Base-by-base conservation (phyloP, 2,113 vertebrate genomes). In the Chlorodrepanis virens region DNA sequence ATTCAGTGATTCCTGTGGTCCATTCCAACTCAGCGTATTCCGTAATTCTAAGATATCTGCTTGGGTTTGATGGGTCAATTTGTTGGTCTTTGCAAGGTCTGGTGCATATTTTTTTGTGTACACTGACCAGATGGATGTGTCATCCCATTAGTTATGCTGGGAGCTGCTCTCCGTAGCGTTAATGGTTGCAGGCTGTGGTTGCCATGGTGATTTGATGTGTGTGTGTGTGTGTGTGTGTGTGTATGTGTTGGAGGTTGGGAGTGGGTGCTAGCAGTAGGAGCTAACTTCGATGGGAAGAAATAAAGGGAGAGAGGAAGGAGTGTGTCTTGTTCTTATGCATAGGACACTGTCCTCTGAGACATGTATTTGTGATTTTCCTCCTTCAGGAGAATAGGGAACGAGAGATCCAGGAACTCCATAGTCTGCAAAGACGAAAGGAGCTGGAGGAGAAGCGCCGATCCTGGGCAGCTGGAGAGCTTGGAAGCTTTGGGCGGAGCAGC, bases 351-450 rank as follows among this genome's bases (percentile, higher is more conserved):
- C 54, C 37, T 85, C 92, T 89, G 82, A 96, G 77, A 83, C 37
- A 8, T 20, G 2, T 74, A 33, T 90, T 85, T 91, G 25, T 94
- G 68, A 10, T 82, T 57, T 79, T 85, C 25, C 5, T 24, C 21
- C 42, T 3, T 82, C 77, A 99, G 99, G 99, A 99, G 96, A 99
- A 99, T 71, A 95, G 57, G 4, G 98, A 99, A 23, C 98, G 99
- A 18, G 98, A 99, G 95, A 71, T 98, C 27, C 99, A 99, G 90
- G 99, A 99, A 84, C 98, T 97, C 72, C 98, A 98, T 47, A 97
- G 97, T 74, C 98, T 98, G 97, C 98, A 98, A 65, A 98, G 98
- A 25, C 97, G 98, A 56, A 98, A 97, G 53, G 99, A 99, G 68
- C 68, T 98, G 97, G 99, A 99, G 83, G 98, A 99, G 72, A 99